Conservation (phyloP, 2,797 vertebrate genomes). For the Carduelis carduelis region DNA sequence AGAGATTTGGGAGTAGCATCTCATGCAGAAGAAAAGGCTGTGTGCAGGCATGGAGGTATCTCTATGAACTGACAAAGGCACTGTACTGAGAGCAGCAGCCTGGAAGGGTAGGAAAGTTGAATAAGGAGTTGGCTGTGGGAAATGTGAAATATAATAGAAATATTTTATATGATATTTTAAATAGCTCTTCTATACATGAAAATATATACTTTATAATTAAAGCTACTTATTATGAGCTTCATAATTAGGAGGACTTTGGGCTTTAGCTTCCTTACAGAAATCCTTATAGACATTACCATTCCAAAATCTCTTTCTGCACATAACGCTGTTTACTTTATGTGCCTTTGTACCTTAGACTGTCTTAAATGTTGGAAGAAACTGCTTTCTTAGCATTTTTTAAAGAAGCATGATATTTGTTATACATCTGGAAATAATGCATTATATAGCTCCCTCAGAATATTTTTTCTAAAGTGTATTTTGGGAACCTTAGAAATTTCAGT, state of each 20-base stretch:
- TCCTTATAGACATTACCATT: background rate
- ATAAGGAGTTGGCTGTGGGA: background rate
- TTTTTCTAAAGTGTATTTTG: conserved; percentile 9
- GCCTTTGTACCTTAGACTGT: background rate
- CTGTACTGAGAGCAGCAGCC: background rate
- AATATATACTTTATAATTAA: background rate
- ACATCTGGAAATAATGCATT: conserved; percentile 55
- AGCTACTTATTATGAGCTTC: background rate
- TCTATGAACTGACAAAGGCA: background rate
- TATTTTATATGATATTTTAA: background rate
- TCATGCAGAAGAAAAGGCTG: background rate
- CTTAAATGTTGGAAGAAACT: conserved; percentile 22
- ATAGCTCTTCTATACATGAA: background rate
- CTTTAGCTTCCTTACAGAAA: background rate
- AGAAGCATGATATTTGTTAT: background rate
- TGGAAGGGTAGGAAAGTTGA: background rate
- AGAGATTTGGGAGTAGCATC: background rate
- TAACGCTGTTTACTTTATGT: background rate
- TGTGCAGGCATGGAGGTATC: background rate
- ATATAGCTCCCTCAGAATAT: background rate
- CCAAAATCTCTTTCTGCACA: background rate
- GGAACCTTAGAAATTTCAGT: conserved; percentile 16
- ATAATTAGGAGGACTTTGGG: background rate
- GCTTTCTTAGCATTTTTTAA: conserved; percentile 21
- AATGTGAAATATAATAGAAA: background rate